Evolutionary conservation across 2,888 invertebrate genomes (phyloP), one percentile per base, ranked within the genome.

Genomic region (Standfussiana lucernea): DNA sequence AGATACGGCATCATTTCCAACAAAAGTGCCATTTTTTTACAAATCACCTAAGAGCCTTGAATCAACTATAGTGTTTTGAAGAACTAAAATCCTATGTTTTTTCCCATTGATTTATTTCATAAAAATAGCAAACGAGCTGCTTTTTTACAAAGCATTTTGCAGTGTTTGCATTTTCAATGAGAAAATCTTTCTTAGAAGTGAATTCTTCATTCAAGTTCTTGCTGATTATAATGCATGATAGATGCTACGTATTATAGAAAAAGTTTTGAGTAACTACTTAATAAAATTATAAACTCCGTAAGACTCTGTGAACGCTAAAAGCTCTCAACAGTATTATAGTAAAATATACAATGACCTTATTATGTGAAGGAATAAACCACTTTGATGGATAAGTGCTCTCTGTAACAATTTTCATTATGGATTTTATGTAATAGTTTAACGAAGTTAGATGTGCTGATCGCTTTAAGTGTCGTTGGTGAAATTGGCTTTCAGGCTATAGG

Each of bases 231-330:
- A 21, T 64, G 40, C 15, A n/a, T 35, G 42, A 79, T 45, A 4
- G 64, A 35, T 21, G 10, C 28, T 72, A n/a, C n/a, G n/a, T n/a
- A 35, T 24, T 59, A 28, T 21, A 59, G 40, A 68, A 75, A 69
- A 37, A 64, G 8, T 42, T 56, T 32, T 62, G 40, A 75, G 40
- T 59, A 65, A 18, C 35, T 32, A 47, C 21, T 21, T 59, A 69
- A 28, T 75, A 61, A 45, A 69, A 69, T 65, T 21, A 32, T 64
- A 72, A 79, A 71, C 35, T 50, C 24, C 7, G 18, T 35, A 42
- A 73, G n/a, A 42, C 18, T 37, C 10, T 0, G 61, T 35, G 53
- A n/a, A 79, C 13, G 28, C 24, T 75, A n/a, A 50, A 42, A 59
- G 42, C 62, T 79, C 24, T 62, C n/a, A 15, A n/a, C 5, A 62